Evolutionary conservation across 2,888 invertebrate species (phyloP), one percentile per base, ranked within the genome.

Genomic region (Ophraella communa): DNA sequence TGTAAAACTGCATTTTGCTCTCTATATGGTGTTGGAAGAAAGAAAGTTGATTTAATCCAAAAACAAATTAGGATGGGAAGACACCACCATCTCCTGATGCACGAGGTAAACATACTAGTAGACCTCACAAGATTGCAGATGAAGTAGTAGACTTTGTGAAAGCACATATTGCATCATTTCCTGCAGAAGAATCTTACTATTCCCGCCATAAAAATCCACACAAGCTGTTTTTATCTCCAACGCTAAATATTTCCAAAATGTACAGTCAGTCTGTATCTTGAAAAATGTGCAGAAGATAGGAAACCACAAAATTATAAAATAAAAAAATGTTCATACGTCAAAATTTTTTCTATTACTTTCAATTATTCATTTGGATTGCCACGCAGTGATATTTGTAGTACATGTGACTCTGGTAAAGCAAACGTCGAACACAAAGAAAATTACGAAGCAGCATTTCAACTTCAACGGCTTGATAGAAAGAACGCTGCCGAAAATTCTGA

Each of bases 1-100:
- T 55, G 54, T 20, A 42, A 42, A 39, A 35, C 23, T 18, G 54
- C 54, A 39, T 39, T 55, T 39, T 39, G 39, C 3, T 11, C 3
- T 23, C 21, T 56, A 8, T 14, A 56, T 8, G 24, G 24, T 23
- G 44, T 44, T 11, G 44, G 55, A 14, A 56, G 27, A 18, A 1
- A 17, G 2, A 56, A 56, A 56, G 7, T 56, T 1, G 17, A 56
- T 14, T 4, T 24, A 7, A 24, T 49, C 3, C 4, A 49, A 49
- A 24, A 4, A 24, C 4, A 49, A 49, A 8, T 49, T 24, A 49
- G 20, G 17, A 2, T 11, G 24, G 49, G 5, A 24, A 14, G 4
- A n/a, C 49, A 49, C 21, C n/a, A 5, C 45, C 20, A 21, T 1
- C 20, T 10, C n/a, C n/a, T 1, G 21, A 45, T 45, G 21, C 10